Percentiles rank a stretch among this genome's conserved stretches.
These are phyloP conservation scores for Volucella zonaria DNA, from an alignment of 2,888 invertebrate species.

Conservation along the genomic window DNA sequence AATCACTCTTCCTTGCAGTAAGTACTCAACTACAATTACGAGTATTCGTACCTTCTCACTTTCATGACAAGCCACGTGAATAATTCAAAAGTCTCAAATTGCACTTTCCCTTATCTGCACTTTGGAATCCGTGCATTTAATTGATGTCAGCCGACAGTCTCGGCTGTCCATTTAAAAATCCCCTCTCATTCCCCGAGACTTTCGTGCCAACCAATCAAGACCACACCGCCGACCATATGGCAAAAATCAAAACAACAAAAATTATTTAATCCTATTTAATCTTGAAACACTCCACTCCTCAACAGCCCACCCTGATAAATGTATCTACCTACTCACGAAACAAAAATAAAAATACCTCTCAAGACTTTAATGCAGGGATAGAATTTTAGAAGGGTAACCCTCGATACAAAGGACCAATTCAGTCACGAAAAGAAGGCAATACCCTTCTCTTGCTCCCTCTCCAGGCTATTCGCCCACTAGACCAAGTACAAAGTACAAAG, in stretches of 20 bases:
- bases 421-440: conserved; percentile 41
- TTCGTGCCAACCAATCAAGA: conserved; percentile 49
- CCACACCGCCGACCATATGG: conserved; percentile 39
- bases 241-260: conserved; percentile 58
- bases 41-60: conserved; percentile 31
- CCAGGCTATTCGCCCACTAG: conserved; percentile 17
- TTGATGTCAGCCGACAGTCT: conserved; percentile 29
- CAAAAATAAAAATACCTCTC: conserved; percentile 17
- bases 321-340: background rate
- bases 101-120: conserved; percentile 48
- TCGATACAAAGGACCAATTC: conserved; percentile 55
- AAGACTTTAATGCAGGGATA: conserved; percentile 27
- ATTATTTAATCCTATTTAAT: conserved; percentile 55
- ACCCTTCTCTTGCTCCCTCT: conserved; percentile 8
- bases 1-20: background rate
- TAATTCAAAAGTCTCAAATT: conserved; percentile 45
- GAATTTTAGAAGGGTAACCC: conserved; percentile 45
- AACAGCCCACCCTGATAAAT: background rate
- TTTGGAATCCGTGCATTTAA: conserved; percentile 49
- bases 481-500: conserved; percentile 50
- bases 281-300: too few relatives aligned
- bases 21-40: background rate
- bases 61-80: conserved; percentile 41
- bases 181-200: background rate
- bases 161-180: conserved; percentile 11